Conservation (phyloP, 2,113 vertebrate species). For the Girardinichthys multiradiatus region DNA sequence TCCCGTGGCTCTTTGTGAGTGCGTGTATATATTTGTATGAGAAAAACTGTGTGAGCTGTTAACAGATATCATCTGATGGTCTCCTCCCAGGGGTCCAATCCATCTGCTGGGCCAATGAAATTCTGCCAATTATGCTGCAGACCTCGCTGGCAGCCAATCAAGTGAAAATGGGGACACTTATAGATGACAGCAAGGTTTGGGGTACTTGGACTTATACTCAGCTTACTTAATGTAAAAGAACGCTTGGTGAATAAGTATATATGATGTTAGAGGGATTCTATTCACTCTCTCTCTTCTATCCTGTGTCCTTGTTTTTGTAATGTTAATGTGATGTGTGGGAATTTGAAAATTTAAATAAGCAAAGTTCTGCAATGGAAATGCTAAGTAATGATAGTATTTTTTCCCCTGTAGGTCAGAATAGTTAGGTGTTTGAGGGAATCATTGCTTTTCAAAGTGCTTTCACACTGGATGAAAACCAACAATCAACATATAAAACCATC, state of each 20-base stretch:
- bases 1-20: constrained; percentile 39
- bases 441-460: not conserved
- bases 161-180: constrained; percentile 64
- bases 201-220: constrained; percentile 28
- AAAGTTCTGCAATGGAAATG: constrained; percentile 19
- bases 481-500: not conserved
- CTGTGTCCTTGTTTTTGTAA: constrained; percentile 4
- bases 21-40: constrained; percentile 17
- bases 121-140: constrained; percentile 73
- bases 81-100: constrained; percentile 70
- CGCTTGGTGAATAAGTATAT: not conserved
- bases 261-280: not conserved
- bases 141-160: constrained; percentile 79
- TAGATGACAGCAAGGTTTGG: constrained; percentile 44
- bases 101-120: constrained; percentile 73
- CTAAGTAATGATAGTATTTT: not conserved
- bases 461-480: not conserved
- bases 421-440: not conserved
- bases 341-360: constrained; percentile 12
- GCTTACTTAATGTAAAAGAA: constrained; percentile 41
- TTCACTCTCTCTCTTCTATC: not conserved
- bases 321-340: constrained; percentile 21
- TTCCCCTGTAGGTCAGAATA: not conserved
- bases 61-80: constrained; percentile 64
- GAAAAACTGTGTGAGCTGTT: constrained; percentile 31